Evolutionary conservation across 2,113 vertebrate species (phyloP), one percentile per base, ranked within the genome.

Genomic region (Aldabrachelys gigantea): DNA sequence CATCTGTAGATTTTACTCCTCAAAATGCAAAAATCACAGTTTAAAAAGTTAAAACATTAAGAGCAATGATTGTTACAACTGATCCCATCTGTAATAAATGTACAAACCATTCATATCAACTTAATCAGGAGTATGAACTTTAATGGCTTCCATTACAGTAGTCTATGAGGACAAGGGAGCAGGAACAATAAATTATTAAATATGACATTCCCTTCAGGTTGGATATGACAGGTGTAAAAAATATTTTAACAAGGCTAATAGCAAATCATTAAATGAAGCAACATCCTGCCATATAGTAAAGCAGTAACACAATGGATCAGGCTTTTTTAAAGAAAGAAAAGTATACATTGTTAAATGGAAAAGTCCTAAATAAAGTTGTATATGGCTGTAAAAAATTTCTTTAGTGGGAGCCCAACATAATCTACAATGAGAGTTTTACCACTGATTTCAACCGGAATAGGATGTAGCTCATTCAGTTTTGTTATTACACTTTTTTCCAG

Each of bases 281-380:
- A 91, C 93, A 92, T 84, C 80, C 22, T 92, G 75, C 62, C 88
- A 29, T 53, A 81, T 84, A 92, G 91, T 88, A 83, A 90, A 90
- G 80, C 10, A 86, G 25, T n/a, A 62, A 84, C 19, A 80, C 12
- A 91, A 79, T 11, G 80, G 21, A 62, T 13, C 50, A 19, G 78
- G 49, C 49, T 12, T 59, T 84, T 84, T 44, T 49, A 4, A 50
- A 62, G 31, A 52, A 78, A 31, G 27, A 22, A 54, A 10, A 24
- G 25, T 27, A n/a, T 49, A 14, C 35, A 3, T 6, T 13, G 19
- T n/a, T 65, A 65, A 85, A 47, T 27, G 29, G 75, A 83, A 79
- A 52, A 82, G 22, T 35, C 24, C 49, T n/a, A 47, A 69, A 69
- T 35, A 5, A 79, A 53, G 13, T 80, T 80, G 25, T 65, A 79